Conservation (phyloP, 2,113 vertebrate genomes). For the Paedocypris sp. region DNA sequence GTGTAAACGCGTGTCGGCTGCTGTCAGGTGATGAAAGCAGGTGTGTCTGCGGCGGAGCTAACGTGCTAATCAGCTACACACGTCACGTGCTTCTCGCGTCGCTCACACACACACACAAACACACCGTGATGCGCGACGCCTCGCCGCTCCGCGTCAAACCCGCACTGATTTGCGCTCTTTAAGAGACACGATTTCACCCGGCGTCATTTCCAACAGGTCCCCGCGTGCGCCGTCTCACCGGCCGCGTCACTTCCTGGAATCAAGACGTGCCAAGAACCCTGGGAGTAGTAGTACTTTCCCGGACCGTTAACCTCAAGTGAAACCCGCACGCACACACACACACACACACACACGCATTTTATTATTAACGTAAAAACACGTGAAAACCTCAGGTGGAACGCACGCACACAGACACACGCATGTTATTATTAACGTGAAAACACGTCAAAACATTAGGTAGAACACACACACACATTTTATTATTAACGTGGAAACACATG, state of each 20-base stretch:
- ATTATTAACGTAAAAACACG: too few relatives aligned
- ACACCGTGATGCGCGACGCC: conserved; percentile 35
- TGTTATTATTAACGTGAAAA: too few relatives aligned
- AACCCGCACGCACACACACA: too few relatives aligned
- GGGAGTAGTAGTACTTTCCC: conserved; percentile 48
- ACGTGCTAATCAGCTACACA: conserved; percentile 23
- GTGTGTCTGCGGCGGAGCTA: conserved; percentile 35
- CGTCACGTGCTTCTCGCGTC: not conserved
- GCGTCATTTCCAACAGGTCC: conserved; percentile 67
- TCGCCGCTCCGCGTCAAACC: conserved; percentile 43
- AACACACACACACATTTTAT: too few relatives aligned
- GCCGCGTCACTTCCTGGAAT: conserved; percentile 53
- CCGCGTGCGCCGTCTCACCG: conserved; percentile 50
- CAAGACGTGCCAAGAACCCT: conserved; percentile 48
- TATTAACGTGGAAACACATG: too few relatives aligned
- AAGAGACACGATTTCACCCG: conserved; percentile 49
- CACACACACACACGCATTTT: too few relatives aligned
- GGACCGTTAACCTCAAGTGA: not conserved
- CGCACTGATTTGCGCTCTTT: conserved; percentile 34
- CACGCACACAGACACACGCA: too few relatives aligned
- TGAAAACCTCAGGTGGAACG: too few relatives aligned
- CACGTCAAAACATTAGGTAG: too few relatives aligned
- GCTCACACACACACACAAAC: conserved; percentile 32
- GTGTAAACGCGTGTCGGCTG: too few relatives aligned
- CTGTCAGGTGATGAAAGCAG: conserved; percentile 17